These are phyloP conservation scores for Drosophila fuyamai DNA, from an alignment of 1,140 invertebrate genomes.

Conservation along the genomic window DNA sequence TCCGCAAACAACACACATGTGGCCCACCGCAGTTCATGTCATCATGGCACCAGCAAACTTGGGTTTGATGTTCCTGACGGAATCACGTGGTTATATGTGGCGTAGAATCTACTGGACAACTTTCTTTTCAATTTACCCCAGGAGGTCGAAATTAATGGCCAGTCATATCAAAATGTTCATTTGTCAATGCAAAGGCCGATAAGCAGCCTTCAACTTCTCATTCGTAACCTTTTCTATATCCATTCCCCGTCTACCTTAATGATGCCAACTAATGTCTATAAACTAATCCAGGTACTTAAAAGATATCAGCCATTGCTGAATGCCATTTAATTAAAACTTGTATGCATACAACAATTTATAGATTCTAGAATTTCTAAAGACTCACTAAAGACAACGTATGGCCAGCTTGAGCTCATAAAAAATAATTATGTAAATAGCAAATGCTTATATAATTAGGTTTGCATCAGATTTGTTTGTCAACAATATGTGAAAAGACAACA, in stretches of 20 bases:
- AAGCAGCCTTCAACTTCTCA: constrained; percentile 4
- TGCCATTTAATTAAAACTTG: constrained; percentile 22
- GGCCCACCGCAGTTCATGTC: constrained; percentile 6
- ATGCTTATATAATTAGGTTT: constrained; percentile 28
- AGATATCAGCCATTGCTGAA: constrained; percentile 5
- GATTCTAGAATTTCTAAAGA: constrained; percentile 11
- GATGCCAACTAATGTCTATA: constrained; percentile 19
- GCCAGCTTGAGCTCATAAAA: constrained; percentile 38
- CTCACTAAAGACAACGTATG: background rate
- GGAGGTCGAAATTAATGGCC: constrained; percentile 37
- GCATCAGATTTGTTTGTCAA: constrained; percentile 19
- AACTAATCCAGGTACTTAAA: constrained; percentile 8
- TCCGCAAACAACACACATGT: constrained; percentile 50
- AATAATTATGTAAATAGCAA: constrained; percentile 50
- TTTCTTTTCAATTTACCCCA: constrained; percentile 14
- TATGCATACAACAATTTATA: background rate
- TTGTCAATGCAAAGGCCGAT: constrained; percentile 49
- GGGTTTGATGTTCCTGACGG: constrained; percentile 15
- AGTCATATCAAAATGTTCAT: constrained; percentile 16
- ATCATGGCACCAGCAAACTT: constrained; percentile 33
- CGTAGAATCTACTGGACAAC: constrained; percentile 6
- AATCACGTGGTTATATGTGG: constrained; percentile 45
- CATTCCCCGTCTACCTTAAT: background rate
- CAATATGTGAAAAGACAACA: constrained; percentile 2
- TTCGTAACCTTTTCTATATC: background rate